These are phyloP conservation scores for Lycaon pictus DNA, from an alignment of 2,113 vertebrate genomes.

Conservation along the genomic window DNA sequence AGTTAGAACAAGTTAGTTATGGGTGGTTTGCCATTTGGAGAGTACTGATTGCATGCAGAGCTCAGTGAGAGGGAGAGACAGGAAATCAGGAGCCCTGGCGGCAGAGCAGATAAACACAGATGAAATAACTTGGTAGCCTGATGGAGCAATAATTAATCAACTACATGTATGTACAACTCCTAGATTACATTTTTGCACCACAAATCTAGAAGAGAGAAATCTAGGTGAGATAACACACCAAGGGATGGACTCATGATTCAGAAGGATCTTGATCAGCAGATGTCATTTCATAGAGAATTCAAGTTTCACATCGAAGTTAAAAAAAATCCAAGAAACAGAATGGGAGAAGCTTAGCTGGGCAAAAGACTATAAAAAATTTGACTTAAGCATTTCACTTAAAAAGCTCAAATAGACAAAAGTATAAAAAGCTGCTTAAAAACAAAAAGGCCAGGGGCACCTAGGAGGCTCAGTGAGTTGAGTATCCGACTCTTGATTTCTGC, in stretches of 20 bases:
- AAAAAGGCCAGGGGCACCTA: background rate
- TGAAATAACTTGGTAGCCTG: background rate
- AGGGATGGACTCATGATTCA: conserved; percentile 25
- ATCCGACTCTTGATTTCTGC: background rate
- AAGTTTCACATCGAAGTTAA: background rate
- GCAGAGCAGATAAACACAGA: background rate
- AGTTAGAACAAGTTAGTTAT: conserved; percentile 65
- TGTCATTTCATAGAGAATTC: background rate
- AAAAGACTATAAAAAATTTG: background rate
- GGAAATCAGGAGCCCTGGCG: conserved; percentile 12
- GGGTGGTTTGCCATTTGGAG: conserved; percentile 51
- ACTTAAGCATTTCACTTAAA: conserved; percentile 42
- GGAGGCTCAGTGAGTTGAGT: background rate
- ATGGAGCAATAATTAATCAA: conserved; percentile 39
- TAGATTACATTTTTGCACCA: background rate
- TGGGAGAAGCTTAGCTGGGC: background rate
- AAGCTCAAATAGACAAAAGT: conserved; percentile 10
- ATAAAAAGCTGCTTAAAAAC: background rate
- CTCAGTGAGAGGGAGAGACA: background rate
- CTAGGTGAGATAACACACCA: background rate
- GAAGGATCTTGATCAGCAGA: background rate
- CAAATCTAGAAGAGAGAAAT: background rate
- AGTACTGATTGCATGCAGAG: conserved; percentile 53
- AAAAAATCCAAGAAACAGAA: background rate
- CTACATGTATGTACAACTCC: background rate